A percentile compares a stretch with the other conserved stretches of the same genome.
phyloP scores from a whole-genome alignment of 2,888 invertebrate species.

The Meiosimyza decipiens region DNA sequence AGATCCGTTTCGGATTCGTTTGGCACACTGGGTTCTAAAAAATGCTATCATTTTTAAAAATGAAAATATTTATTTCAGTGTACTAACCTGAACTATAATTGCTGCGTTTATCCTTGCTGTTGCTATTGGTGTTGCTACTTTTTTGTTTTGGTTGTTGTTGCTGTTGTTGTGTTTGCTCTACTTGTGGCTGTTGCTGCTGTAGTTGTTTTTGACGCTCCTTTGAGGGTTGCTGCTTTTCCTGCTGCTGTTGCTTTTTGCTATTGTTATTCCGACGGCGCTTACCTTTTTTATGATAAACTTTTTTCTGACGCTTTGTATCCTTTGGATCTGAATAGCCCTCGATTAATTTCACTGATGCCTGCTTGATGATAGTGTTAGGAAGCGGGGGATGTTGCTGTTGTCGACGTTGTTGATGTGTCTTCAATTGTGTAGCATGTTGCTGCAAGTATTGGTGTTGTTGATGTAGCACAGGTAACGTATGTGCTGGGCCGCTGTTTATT shows the following conservation, averaged over 20 bases:
- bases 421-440: constrained; percentile 45
- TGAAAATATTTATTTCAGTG: constrained; percentile 8
- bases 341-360: constrained; percentile 64
- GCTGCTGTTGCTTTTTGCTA: constrained; percentile 48
- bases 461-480: constrained; percentile 38
- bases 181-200: constrained; percentile 38
- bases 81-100: constrained; percentile 65
- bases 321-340: constrained; percentile 67
- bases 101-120: constrained; percentile 58
- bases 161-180: constrained; percentile 37
- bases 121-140: constrained; percentile 41
- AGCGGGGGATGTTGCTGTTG: constrained; percentile 45
- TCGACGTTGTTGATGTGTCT: constrained; percentile 42
- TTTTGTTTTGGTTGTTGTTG: constrained; percentile 39
- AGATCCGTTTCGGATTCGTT: too few species aligned
- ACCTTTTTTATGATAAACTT: constrained; percentile 64
- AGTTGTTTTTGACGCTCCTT: constrained; percentile 45
- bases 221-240: constrained; percentile 47
- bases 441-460: constrained; percentile 36
- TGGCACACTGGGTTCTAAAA: too few species aligned
- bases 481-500: constrained; percentile 43
- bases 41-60: not conserved
- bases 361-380: constrained; percentile 61
- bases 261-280: constrained; percentile 59
- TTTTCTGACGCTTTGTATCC: constrained; percentile 64